Conservation (phyloP, 2,888 invertebrate genomes). For the Conistra vaccinii region DNA sequence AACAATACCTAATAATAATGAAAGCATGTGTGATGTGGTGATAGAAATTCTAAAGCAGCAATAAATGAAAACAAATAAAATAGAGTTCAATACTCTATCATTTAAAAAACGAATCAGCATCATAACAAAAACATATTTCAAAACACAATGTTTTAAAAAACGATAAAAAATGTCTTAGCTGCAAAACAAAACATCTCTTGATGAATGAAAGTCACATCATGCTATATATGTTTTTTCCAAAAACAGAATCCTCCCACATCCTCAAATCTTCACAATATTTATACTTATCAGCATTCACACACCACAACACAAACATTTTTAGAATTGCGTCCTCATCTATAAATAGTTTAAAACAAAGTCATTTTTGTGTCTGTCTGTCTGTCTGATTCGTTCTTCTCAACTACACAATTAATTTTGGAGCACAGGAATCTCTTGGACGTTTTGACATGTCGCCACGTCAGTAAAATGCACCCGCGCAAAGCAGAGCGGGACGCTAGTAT, state of each 20-base stretch:
- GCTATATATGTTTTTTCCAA: constrained; percentile 7
- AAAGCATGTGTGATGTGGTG: background rate
- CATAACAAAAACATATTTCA: background rate
- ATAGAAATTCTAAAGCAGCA: background rate
- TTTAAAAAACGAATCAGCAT: background rate
- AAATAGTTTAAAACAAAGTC: constrained; percentile 23
- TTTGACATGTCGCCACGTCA: constrained; percentile 2
- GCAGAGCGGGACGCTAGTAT: background rate
- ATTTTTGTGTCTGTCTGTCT: constrained; percentile 15
- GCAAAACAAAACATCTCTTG: constrained; percentile 4
- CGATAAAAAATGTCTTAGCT: too few relatives aligned
- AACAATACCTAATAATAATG: background rate
- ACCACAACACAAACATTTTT: constrained; percentile 31
- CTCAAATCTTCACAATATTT: constrained; percentile 30
- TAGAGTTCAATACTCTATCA: background rate
- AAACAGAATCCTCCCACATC: constrained; percentile 24
- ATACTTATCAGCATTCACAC: constrained; percentile 20
- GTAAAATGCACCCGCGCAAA: background rate
- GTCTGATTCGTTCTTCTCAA: constrained; percentile 16
- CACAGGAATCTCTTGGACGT: background rate
- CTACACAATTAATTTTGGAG: background rate
- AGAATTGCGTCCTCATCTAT: constrained; percentile 34
- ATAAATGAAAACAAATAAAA: background rate
- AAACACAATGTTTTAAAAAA: background rate
- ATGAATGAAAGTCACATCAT: constrained; percentile 11